Conservation (phyloP, 30 jellyfish, hydroid and myxozoan species). For the Hydractinia symbiolongicarpus region DNA sequence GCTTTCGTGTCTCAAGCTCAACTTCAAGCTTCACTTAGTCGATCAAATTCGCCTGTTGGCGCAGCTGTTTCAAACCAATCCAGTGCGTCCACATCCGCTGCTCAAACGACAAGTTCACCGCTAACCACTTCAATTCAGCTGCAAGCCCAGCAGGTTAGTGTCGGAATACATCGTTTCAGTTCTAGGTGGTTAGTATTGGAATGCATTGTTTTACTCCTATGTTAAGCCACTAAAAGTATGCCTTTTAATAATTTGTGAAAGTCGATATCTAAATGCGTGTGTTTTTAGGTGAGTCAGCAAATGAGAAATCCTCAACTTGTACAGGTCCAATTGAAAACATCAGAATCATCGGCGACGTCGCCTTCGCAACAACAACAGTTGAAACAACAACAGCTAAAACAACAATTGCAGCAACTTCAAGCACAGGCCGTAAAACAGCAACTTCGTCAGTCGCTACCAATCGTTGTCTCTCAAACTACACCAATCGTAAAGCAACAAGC, state of each 20-base stretch:
- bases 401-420: conserved; percentile 17
- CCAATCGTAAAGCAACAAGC: not conserved
- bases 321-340: conserved; percentile 28
- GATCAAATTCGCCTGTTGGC: conserved; percentile 16
- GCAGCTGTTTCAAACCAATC: conserved; percentile 20
- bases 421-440: conserved; percentile 12
- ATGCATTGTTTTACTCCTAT: not conserved
- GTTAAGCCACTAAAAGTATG: not conserved
- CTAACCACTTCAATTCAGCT: conserved; percentile 27
- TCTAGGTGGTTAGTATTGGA: not conserved
- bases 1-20: conserved; percentile 49
- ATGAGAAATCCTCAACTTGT: conserved; percentile 40
- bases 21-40: conserved; percentile 34
- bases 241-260: not conserved
- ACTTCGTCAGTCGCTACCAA: not conserved
- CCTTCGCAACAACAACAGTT: conserved; percentile 46
- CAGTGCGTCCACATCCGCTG: conserved; percentile 45
- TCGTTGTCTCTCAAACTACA: not conserved
- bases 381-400: conserved; percentile 31
- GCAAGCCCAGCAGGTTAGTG: conserved; percentile 38
- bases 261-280: not conserved
- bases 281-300: conserved; percentile 32
- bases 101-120: conserved; percentile 20
- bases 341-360: conserved; percentile 17
- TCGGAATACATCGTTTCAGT: not conserved